phyloP scores from a whole-genome alignment of 2,888 invertebrate species.

The Eurytoma adleriae region DNA sequence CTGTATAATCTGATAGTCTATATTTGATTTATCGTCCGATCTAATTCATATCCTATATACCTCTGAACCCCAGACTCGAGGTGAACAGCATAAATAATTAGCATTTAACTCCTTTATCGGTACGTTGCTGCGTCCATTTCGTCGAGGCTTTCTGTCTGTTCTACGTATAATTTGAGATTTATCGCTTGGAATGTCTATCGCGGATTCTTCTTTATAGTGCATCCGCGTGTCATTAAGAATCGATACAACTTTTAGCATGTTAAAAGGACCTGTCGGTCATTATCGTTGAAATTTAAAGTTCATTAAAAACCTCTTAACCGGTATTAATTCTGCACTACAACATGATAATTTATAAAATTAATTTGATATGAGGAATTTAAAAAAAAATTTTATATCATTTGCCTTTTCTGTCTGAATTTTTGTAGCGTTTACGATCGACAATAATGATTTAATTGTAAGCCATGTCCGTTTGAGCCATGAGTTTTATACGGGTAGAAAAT shows the following conservation, averaged over 20 bases:
- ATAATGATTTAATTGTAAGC: slow-evolving; percentile 73
- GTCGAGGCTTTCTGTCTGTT: slow-evolving; percentile 65
- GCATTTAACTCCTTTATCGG: slow-evolving; percentile 70
- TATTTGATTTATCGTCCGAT: slow-evolving; percentile 57
- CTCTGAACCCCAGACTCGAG: slow-evolving; percentile 43
- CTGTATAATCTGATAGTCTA: slow-evolving; percentile 41
- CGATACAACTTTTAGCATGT: slow-evolving; percentile 64
- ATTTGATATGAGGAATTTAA: too few relatives aligned
- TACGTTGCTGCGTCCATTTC: slow-evolving; percentile 62
- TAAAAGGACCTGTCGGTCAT: slow-evolving; percentile 55
- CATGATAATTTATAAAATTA: too few relatives aligned
- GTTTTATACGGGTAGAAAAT: slow-evolving; percentile 64
- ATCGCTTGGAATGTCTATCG: slow-evolving; percentile 64
- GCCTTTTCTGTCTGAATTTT: slow-evolving; percentile 37
- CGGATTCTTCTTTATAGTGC: slow-evolving; percentile 56
- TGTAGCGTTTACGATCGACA: slow-evolving; percentile 72
- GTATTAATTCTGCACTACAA: too few relatives aligned
- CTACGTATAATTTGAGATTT: slow-evolving; percentile 64
- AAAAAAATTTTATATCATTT: background rate
- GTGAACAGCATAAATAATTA: slow-evolving; percentile 71
- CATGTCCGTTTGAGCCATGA: slow-evolving; percentile 66
- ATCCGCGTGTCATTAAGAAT: slow-evolving; percentile 67
- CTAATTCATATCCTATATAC: slow-evolving; percentile 64
- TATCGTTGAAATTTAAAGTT: slow-evolving; percentile 30
- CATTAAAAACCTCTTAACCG: too few relatives aligned